These are phyloP conservation scores for Salvelinus namaycush DNA, from an alignment of 2,113 vertebrate species.

Conservation along the genomic window DNA sequence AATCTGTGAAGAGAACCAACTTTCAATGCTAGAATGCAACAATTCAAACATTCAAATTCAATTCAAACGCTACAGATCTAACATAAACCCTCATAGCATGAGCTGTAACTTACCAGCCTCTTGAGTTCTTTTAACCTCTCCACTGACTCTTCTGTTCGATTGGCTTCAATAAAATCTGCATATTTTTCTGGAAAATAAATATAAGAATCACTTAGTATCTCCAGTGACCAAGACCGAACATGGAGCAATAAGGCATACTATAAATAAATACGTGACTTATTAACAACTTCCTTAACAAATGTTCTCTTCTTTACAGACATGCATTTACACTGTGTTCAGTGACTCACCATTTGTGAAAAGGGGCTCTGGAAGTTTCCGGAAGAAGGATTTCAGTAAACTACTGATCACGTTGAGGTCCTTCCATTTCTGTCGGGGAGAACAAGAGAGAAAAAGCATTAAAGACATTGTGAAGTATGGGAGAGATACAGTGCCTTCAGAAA, in stretches of 20 bases:
- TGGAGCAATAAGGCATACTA: neutral
- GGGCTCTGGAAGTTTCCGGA: slow-evolving; percentile 96
- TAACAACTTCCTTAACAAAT: neutral
- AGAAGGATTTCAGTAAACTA: slow-evolving; percentile 97
- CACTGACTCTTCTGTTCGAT: slow-evolving; percentile 89
- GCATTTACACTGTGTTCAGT: slow-evolving; percentile 1
- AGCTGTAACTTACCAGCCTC: slow-evolving; percentile 83
- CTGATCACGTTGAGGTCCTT: slow-evolving; percentile 97
- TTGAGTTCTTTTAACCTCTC: slow-evolving; percentile 92
- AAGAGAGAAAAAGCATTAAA: neutral
- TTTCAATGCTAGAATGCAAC: neutral
- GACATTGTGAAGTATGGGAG: neutral
- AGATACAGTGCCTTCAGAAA: neutral
- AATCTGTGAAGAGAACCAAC: slow-evolving; percentile 75
- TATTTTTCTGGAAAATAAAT: slow-evolving; percentile 85
- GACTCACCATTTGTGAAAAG: slow-evolving; percentile 95
- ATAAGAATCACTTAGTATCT: neutral
- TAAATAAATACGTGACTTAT: neutral
- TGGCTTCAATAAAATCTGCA: slow-evolving; percentile 94
- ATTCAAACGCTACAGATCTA: neutral
- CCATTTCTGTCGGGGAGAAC: slow-evolving; percentile 86
- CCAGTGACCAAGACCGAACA: no score
- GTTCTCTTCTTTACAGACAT: neutral
- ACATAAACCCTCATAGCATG: neutral
- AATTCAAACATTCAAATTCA: neutral